Evolutionary conservation across 1,140 invertebrate genomes (phyloP).

Genomic region (Vollenhovia emeryi): DNA sequence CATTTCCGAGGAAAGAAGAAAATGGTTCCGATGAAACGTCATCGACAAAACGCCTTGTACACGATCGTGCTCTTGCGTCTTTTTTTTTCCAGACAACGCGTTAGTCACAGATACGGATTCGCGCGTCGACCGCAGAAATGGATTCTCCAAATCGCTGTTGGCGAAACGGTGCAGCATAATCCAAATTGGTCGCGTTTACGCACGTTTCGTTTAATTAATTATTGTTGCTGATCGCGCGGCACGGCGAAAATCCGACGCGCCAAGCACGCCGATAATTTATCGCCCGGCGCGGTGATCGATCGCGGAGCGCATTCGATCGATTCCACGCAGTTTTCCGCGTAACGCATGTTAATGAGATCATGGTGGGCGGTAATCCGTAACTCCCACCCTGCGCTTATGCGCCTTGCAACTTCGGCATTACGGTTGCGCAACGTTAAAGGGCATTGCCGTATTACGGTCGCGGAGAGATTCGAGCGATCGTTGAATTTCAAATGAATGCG

Average conservation of each 20-base stretch:
- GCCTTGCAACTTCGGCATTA: conserved; percentile 32
- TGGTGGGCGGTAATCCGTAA: neutral
- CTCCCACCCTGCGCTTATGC: neutral
- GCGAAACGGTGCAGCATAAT: neutral
- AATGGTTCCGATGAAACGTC: neutral
- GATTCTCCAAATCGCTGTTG: conserved; percentile 5
- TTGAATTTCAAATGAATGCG: conserved; percentile 54
- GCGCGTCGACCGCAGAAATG: neutral
- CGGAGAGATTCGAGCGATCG: conserved; percentile 36
- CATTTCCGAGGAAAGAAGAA: neutral
- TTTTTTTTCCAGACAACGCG: neutral
- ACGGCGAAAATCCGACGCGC: conserved; percentile 8
- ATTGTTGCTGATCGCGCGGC: conserved; percentile 2
- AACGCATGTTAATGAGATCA: conserved; percentile 25
- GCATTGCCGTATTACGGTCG: conserved; percentile 28
- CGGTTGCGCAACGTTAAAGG: conserved; percentile 47
- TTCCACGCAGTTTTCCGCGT: conserved; percentile 6
- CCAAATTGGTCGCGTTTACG: conserved; percentile 10
- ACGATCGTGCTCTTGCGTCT: neutral
- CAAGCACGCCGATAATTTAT: conserved; percentile 7
- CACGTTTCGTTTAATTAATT: conserved; percentile 43
- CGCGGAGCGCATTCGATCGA: neutral
- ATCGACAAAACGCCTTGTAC: neutral
- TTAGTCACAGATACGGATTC: neutral
- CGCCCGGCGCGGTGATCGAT: neutral